Evolutionary conservation across 2,113 vertebrate species (phyloP), one percentile per base, ranked within the genome.

Genomic region (Gasterosteus nipponicus): DNA sequence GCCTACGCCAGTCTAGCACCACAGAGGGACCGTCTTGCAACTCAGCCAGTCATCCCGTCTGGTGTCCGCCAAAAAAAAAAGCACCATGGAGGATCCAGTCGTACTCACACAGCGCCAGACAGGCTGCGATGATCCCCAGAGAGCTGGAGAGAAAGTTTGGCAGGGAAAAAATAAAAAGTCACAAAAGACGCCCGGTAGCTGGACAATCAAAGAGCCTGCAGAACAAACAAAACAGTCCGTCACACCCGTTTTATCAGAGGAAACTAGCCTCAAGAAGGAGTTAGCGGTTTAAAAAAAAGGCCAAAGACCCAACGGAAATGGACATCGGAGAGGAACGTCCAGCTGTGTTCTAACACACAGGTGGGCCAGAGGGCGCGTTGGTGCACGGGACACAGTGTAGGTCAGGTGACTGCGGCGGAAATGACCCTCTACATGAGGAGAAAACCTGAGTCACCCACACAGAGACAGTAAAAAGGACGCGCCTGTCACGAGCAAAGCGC

Each of bases 1-100:
- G 85, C 92, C 90, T 85, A 87, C 86, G 86, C 82, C 73, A 75
- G 88, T 91, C 91, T 93, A 92, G 91, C 91, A 92, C 92, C 91
- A 84, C 89, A 89, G 91, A 91, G 60, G 86, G 87, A 84, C 54
- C 75, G 88, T 91, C 89, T 89, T 89, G 85, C 78, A 76, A 78
- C 29, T 70, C 60, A 81, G 82, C 89, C 89, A 90, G 85, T 74
- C 89, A 81, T 89, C 91, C 91, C 81, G 82, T 91, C 90, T 92
- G 88, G 85, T 85, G 80, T 73, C 87, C 83, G 79, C 78, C 75
- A 75, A 69, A 85, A 87, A 89, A 75, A 67, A 85, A 87, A 89
- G 90, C 91, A 91, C 88, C 87, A 82, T 75, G 73, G 59, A 89
- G 75, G 72, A 87, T 78, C 85, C 68, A 89, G 86, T 87, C 80